Evolutionary conservation across 1,140 invertebrate species (phyloP).

Genomic region (Dufourea novaeangliae): DNA sequence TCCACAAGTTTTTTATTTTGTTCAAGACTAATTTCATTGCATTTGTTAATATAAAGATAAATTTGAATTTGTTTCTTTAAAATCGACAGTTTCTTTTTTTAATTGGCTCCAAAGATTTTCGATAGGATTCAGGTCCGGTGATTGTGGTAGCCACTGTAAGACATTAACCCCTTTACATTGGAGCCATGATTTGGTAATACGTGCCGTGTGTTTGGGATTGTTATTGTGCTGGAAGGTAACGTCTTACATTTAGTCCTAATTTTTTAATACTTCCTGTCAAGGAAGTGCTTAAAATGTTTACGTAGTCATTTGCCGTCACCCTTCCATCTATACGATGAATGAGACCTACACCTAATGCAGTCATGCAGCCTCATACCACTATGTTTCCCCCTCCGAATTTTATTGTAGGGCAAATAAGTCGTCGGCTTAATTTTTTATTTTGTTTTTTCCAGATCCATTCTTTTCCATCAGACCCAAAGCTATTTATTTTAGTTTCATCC

Average conservation of each 20-base stretch:
- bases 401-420: slow-evolving; percentile 36
- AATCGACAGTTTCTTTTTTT: neutral
- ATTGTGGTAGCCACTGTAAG: neutral
- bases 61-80: neutral
- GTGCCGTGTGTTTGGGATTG: neutral
- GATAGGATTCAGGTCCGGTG: neutral
- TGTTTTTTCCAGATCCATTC: slow-evolving; percentile 21
- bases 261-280: neutral
- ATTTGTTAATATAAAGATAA: neutral
- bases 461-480: slow-evolving; percentile 45
- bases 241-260: neutral
- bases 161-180: neutral
- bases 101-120: slow-evolving; percentile 6
- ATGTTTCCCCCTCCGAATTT: slow-evolving; percentile 57
- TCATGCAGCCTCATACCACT: slow-evolving; percentile 58
- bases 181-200: slow-evolving; percentile 1
- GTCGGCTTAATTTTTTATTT: slow-evolving; percentile 5
- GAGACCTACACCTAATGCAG: slow-evolving; percentile 19
- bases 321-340: slow-evolving; percentile 17
- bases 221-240: neutral
- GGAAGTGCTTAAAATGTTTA: slow-evolving; percentile 20
- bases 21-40: neutral
- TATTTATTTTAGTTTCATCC: slow-evolving; percentile 49
- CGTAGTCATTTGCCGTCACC: slow-evolving; percentile 22
- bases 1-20: neutral